Percentiles rank a stretch among this genome's conserved stretches.
These are phyloP conservation scores for Timema podura DNA, from an alignment of 2,888 invertebrate genomes.

Conservation along the genomic window DNA sequence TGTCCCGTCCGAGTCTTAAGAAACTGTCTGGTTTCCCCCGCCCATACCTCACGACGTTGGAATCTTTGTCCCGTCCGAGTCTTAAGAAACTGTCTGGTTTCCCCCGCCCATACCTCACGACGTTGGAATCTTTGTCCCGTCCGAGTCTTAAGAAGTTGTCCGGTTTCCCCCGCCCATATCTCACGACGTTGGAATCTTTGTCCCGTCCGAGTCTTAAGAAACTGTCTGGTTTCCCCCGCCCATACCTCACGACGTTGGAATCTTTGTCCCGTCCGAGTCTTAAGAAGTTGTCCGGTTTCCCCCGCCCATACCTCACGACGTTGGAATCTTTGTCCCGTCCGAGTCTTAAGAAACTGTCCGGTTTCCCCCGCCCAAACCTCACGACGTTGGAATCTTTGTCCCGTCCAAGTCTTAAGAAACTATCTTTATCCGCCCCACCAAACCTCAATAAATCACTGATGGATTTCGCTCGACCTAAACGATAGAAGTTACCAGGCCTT, in stretches of 20 bases:
- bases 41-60: slow-evolving; percentile 3
- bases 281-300: slow-evolving; percentile 20
- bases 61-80: slow-evolving; percentile 13
- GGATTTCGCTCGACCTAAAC: slow-evolving; percentile 11
- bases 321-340: slow-evolving; percentile 20
- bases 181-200: slow-evolving; percentile 30
- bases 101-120: slow-evolving; percentile 32
- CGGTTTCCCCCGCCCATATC: slow-evolving; percentile 30
- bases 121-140: slow-evolving; percentile 24
- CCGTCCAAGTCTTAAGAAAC: slow-evolving; percentile 9
- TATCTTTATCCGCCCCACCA: no score
- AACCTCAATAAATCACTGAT: no score
- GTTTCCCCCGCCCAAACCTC: slow-evolving; percentile 30
- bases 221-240: slow-evolving; percentile 24
- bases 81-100: slow-evolving; percentile 18
- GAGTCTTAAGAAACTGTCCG: slow-evolving; percentile 14
- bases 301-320: slow-evolving; percentile 33
- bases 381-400: slow-evolving; percentile 29
- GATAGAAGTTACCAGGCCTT: slow-evolving; percentile 15
- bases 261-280: neutral
- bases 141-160: slow-evolving; percentile 15
- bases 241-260: slow-evolving; percentile 33
- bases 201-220: slow-evolving; percentile 10
- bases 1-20: slow-evolving; percentile 48
- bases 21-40: slow-evolving; percentile 41